phyloP scores from a whole-genome alignment of 2,797 vertebrate species.

The Gallinago stenura region DNA sequence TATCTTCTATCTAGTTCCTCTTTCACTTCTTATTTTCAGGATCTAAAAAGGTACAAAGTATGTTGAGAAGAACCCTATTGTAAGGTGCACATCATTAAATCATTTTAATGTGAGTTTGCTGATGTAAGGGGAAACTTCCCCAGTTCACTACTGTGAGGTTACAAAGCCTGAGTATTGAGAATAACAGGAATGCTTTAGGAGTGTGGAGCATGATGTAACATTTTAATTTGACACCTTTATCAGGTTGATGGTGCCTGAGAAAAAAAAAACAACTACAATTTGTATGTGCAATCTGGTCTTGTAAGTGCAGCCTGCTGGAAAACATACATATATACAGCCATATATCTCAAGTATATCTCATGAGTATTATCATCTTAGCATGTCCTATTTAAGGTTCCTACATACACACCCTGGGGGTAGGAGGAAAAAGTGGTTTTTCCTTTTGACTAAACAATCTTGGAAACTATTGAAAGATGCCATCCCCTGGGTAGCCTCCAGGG shows the following conservation, averaged over 20 bases:
- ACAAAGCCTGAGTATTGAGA: neutral
- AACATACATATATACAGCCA: neutral
- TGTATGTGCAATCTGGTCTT: neutral
- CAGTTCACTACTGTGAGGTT: neutral
- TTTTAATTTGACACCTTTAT: neutral
- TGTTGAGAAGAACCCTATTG: neutral
- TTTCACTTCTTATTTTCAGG: neutral
- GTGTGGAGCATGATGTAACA: rapidly evolving
- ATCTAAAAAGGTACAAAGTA: neutral
- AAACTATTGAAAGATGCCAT: neutral
- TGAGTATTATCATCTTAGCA: neutral
- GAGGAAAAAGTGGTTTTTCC: neutral
- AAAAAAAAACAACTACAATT: neutral
- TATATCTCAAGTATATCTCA: neutral
- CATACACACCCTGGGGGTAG: neutral
- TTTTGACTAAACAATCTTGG: neutral
- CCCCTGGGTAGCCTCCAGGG: neutral
- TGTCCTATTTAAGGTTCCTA: neutral
- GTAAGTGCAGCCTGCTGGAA: neutral
- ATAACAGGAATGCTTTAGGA: neutral
- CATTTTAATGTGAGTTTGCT: neutral
- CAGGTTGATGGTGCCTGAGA: neutral
- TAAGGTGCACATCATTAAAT: neutral
- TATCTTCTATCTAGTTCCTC: neutral
- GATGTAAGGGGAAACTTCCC: neutral